Conservation (phyloP, 2,797 vertebrate species). For the Oceanodroma leucorhoa region DNA sequence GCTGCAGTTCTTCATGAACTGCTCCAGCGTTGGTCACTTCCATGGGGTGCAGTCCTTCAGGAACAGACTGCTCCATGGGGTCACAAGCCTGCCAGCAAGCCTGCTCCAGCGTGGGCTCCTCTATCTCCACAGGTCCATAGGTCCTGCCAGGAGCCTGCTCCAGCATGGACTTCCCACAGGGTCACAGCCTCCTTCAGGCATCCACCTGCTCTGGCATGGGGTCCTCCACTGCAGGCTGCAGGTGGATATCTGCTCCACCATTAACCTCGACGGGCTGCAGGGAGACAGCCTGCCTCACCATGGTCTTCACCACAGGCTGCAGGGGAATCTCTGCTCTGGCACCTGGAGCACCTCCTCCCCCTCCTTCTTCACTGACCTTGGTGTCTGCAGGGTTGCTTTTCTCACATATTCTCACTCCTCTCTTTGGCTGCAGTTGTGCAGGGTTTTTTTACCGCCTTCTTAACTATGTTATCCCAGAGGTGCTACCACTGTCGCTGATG, state of each 20-base stretch:
- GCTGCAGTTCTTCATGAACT: too few relatives aligned
- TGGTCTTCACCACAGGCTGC: neutral
- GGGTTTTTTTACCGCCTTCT: neutral
- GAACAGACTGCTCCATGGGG: neutral
- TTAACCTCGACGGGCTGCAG: neutral
- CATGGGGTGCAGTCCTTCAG: neutral
- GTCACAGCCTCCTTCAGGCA: neutral
- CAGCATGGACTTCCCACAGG: fast-evolving
- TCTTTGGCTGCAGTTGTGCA: neutral
- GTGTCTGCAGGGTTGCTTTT: neutral
- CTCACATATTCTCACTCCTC: neutral
- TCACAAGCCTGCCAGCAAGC: too few relatives aligned
- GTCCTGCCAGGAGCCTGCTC: neutral
- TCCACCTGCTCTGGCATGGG: neutral
- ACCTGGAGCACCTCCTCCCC: neutral
- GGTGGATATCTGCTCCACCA: neutral
- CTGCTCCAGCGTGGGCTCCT: too few relatives aligned
- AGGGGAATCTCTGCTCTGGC: neutral
- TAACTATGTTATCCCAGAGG: neutral
- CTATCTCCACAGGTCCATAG: too few relatives aligned
- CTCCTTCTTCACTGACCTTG: neutral
- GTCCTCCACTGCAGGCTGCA: neutral
- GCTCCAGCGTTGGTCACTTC: neutral
- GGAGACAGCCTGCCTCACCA: neutral
- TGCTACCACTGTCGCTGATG: fast-evolving